Conservation (phyloP, 2,113 vertebrate genomes). For the Alligator sinensis region DNA sequence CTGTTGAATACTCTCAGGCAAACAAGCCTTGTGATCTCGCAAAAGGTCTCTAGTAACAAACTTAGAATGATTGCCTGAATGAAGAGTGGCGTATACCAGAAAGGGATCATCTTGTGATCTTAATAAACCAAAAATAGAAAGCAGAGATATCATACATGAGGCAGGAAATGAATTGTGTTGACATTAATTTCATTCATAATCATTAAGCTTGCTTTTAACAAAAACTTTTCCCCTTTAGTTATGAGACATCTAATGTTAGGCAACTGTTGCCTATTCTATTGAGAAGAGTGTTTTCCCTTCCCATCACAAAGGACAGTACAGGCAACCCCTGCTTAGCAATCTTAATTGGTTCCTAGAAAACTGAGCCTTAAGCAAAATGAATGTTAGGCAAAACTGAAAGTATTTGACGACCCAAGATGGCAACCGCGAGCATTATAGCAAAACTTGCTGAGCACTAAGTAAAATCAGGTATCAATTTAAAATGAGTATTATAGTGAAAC, state of each 20-base stretch:
- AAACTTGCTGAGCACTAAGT: no score
- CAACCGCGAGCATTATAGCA: no score
- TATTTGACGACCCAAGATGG: no score
- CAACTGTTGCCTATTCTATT: background rate
- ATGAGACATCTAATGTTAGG: background rate
- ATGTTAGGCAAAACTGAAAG: no score
- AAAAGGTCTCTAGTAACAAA: conserved; percentile 94
- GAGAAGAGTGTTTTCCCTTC: background rate
- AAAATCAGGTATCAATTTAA: no score
- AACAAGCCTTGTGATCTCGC: conserved; percentile 95
- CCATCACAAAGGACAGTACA: background rate
- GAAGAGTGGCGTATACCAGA: conserved; percentile 91
- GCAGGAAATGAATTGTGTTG: conserved; percentile 45
- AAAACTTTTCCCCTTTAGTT: background rate
- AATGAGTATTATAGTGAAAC: no score
- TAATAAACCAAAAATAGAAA: conserved; percentile 40
- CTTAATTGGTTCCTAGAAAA: no score
- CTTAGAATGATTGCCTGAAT: conserved; percentile 91
- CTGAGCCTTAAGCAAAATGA: no score
- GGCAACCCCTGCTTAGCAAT: no score
- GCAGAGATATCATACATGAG: background rate
- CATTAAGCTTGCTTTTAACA: background rate
- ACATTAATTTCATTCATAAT: conserved; percentile 20
- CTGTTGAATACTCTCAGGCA: conserved; percentile 79
- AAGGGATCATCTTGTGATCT: conserved; percentile 96